A percentile compares a stretch with the other conserved stretches of the same genome.
Evolutionary conservation across 2,888 invertebrate species (phyloP).

Genomic region (Scaptomyza tumidula): DNA sequence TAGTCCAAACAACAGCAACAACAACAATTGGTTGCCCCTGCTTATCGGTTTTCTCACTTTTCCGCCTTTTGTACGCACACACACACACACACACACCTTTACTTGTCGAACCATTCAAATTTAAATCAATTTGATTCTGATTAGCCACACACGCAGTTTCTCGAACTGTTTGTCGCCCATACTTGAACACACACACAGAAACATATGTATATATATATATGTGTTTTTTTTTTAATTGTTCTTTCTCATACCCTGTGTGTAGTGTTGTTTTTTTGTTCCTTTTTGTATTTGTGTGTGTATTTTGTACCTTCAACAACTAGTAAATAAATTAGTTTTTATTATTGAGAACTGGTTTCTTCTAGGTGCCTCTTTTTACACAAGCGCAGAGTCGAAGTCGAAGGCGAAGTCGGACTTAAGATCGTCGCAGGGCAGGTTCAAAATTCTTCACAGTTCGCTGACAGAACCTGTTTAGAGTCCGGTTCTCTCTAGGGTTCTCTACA

Average conservation of each 20-base stretch:
- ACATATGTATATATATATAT: not conserved
- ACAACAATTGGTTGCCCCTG: conserved; percentile 40
- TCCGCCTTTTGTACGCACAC: conserved; percentile 19
- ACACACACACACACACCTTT: conserved; percentile 72
- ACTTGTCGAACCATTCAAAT: conserved; percentile 75
- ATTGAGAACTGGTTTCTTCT: conserved; percentile 73
- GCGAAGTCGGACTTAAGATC: conserved; percentile 30
- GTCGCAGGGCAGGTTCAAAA: conserved; percentile 57
- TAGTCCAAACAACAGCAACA: conserved; percentile 15
- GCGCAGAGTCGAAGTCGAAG: conserved; percentile 4
- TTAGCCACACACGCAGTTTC: conserved; percentile 80
- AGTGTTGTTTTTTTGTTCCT: conserved; percentile 23
- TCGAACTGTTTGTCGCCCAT: conserved; percentile 48
- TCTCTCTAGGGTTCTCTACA: conserved; percentile 56
- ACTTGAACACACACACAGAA: conserved; percentile 5
- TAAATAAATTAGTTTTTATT: conserved; percentile 80
- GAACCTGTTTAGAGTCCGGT: conserved; percentile 71
- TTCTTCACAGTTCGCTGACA: conserved; percentile 76
- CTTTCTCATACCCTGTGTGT: not conserved
- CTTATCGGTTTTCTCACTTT: conserved; percentile 63
- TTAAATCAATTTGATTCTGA: conserved; percentile 81
- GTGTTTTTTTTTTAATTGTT: no score
- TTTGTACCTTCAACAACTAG: conserved; percentile 76
- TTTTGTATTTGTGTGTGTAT: conserved; percentile 48
- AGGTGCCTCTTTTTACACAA: conserved; percentile 16